Base-by-base conservation (phyloP, 1,140 invertebrate genomes). In the Ericerus pela region DNA sequence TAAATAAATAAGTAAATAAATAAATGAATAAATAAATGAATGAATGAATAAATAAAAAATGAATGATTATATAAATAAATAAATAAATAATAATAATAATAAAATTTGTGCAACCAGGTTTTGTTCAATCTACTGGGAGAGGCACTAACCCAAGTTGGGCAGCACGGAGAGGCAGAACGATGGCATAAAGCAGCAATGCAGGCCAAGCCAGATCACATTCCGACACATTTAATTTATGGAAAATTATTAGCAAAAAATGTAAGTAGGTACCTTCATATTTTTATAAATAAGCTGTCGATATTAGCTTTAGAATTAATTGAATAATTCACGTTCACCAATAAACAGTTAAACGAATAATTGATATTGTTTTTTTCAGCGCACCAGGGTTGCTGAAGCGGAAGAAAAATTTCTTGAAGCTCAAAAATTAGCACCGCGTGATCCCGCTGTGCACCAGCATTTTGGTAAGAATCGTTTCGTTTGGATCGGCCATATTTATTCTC, bases 221-320 rank as follows among this genome's bases (percentile, higher is more conserved):
- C 79, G 1, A 78, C 79, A 16, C 86, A 94, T 69, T 76, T 95
- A 51, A 91, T 88, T 38, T 88, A 93, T 66, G 91, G 88, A 36
- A 90, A 91, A 70, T 80, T 94, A 52, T 73, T 91, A 22, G 84
- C 88, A 31, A 82, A 82, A 74, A 88, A 89, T 78, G 90, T 93
- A 77, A 80, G 82, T 76, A 10, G 26, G 28, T 10, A 1, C 26
- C 1, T 22, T 24, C 11, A 10, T 51, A 3, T 16, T 10, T n/a
- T n/a, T 33, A 8, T 8, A 33, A 33, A n/a, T 8, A 10, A n/a
- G 31, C 31, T 33, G 8, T n/a, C n/a, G n/a, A n/a, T n/a, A n/a
- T n/a, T n/a, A n/a, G n/a, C n/a, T n/a, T n/a, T n/a, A n/a, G n/a
- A n/a, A n/a, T n/a, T n/a, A n/a, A n/a, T n/a, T n/a, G n/a, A n/a